Base-by-base conservation (phyloP, 2,888 invertebrate species). In the Patella ulyssiponensis region DNA sequence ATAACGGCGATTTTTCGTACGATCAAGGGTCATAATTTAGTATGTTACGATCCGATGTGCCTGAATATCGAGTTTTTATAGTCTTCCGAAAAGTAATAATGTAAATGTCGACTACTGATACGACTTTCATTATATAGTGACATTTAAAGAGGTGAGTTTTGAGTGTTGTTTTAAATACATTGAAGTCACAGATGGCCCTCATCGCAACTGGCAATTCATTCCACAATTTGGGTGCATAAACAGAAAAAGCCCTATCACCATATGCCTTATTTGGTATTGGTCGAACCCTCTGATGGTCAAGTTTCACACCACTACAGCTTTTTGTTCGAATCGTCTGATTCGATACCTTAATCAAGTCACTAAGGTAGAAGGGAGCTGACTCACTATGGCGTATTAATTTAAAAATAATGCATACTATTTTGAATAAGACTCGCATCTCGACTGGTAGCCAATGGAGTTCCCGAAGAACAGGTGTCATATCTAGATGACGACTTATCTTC, bases 361-460 rank as follows among this genome's bases (percentile, higher is more conserved):
- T 4, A 56, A 56, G 14, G 56, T 56, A 56, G 14, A 56, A 0
- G 12, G 56, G 56, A 4, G n/a, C 56, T 12, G 56, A 7, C 56
- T 56, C 56, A 14, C 56, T 56, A 7, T 56, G 56, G 56, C 56
- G 14, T 56, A 56, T 56, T 56, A 14, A 12, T 56, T 12, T 56
- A 56, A 56, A 56, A 56, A 56, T 56, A 12, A 56, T 56, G 56
- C 52, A 54, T 11, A 73, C 12, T 15, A 73, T 17, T 27, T 73
- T 73, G 54, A 23, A 73, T 11, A 54, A 53, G 5, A 73, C 56
- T 54, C 73, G 3, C 27, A 56, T 33, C 11, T n/a, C 33, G 17
- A 73, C 54, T 15, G 73, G 54, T 54, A 54, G 73, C 54, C 73
- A 73, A 56, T 73, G 73, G 12, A 73, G 73, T 33, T 53, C 53